Evolutionary conservation across 1,140 invertebrate genomes (phyloP), one percentile per base, ranked within the genome.

Genomic region (Zophobas morio): DNA sequence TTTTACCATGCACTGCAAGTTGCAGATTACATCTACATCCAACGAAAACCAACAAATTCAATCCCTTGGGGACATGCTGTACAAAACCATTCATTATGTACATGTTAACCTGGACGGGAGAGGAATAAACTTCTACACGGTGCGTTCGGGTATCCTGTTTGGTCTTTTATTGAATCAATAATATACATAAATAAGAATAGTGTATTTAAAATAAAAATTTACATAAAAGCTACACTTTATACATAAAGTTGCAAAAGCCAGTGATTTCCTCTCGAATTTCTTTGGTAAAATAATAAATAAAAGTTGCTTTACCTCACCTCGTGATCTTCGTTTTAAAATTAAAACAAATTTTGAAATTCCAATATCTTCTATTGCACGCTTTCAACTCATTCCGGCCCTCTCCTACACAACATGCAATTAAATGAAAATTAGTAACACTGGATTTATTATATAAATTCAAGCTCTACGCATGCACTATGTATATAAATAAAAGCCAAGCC

Each of bases 171-270:
- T 66, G 8, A 66, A 40, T 66, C 60, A 66, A 66, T 40, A 66
- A 66, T 66, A 42, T 66, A 66, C 60, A 66, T 66, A 56, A 75
- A 75, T 56, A 39, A 53, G 42, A 47, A 75, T 77, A 77, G 46
- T 77, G 53, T 77, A 77, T 77, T 63, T 77, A 77, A 77, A 77
- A 77, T 77, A 77, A 77, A 77, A 77, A 77, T 77, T 71, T 77
- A 77, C 76, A 73, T 40, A 60, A 73, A 77, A 77, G 75, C 66
- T 60, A 77, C 70, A 73, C 56, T 77, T 57, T 77, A 77, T 63
- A 77, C 63, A 77, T 77, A 72, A 73, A 77, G 34, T 56, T 40
- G 70, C 66, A 42, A 46, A 56, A 73, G 46, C 63, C 40, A 40
- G 60, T 77, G 32, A 39, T 72, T 72, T 72, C 33, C 53, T 57